Evolutionary conservation across 1,140 invertebrate genomes (phyloP).

Genomic region (Chelonus insularis): DNA sequence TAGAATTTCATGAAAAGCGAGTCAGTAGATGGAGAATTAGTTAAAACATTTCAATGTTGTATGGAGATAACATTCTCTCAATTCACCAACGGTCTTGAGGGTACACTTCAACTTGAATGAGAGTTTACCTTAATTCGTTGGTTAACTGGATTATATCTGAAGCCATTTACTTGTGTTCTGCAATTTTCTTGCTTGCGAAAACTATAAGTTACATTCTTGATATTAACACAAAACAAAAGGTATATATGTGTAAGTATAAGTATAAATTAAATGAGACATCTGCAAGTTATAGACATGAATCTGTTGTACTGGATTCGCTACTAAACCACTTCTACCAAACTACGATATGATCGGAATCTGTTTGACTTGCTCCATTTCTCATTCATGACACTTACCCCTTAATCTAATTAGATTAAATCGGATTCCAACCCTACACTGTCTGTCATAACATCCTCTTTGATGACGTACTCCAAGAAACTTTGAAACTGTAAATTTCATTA

Average conservation of each 20-base stretch:
- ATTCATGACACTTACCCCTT: conserved; percentile 2
- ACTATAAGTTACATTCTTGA: background rate
- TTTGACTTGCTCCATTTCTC: background rate
- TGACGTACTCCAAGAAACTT: background rate
- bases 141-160: conserved; percentile 1
- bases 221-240: background rate
- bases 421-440: background rate
- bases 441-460: background rate
- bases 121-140: background rate
- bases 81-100: background rate
- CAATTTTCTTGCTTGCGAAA: background rate
- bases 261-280: too few relatives aligned
- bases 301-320: background rate
- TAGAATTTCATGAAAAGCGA: conserved; percentile 19
- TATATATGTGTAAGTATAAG: background rate
- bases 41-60: background rate
- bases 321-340: too few relatives aligned
- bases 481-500: too few relatives aligned
- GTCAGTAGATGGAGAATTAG: background rate
- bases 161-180: background rate
- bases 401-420: background rate
- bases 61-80: background rate
- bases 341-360: background rate
- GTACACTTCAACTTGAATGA: background rate
- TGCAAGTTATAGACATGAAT: background rate